phyloP scores from a whole-genome alignment of 1,140 invertebrate genomes.

The Orchestia grillus region DNA sequence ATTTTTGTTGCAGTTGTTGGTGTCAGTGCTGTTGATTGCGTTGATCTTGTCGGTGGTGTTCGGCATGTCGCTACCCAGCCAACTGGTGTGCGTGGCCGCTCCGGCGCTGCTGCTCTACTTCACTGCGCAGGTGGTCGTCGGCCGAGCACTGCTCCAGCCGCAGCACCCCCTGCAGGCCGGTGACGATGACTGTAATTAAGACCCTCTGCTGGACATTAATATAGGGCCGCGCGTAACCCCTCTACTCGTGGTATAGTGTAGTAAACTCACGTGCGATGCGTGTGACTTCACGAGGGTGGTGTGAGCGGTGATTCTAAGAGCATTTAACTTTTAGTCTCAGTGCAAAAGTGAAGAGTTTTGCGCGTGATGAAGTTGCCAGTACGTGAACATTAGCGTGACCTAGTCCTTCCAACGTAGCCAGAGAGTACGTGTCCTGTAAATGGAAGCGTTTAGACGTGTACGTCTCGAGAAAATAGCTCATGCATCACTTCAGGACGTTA shows the following conservation, averaged over 20 bases:
- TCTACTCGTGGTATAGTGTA: background rate
- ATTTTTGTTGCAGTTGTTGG: background rate
- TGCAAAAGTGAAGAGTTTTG: too few relatives aligned
- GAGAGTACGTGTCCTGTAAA: too few relatives aligned
- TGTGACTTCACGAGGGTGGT: background rate
- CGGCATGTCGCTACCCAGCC: background rate
- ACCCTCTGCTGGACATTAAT: background rate
- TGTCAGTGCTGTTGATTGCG: background rate
- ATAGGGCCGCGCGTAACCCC: background rate
- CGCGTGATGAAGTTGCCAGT: too few relatives aligned
- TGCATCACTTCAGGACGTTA: too few relatives aligned
- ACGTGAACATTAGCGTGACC: too few relatives aligned
- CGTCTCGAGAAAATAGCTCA: too few relatives aligned
- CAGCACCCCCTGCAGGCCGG: background rate
- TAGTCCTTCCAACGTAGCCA: too few relatives aligned
- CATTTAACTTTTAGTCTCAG: too few relatives aligned
- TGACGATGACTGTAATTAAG: background rate
- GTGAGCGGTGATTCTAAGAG: too few relatives aligned
- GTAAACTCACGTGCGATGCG: background rate
- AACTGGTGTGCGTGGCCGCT: background rate
- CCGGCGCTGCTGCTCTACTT: slow-evolving; percentile 11
- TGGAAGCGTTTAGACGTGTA: too few relatives aligned
- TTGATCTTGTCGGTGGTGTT: background rate
- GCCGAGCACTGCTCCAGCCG: background rate
- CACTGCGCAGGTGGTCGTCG: background rate